Evolutionary conservation across 2,888 invertebrate genomes (phyloP), one percentile per base, ranked within the genome.

Genomic region (Epiperipatus broadwayi): DNA sequence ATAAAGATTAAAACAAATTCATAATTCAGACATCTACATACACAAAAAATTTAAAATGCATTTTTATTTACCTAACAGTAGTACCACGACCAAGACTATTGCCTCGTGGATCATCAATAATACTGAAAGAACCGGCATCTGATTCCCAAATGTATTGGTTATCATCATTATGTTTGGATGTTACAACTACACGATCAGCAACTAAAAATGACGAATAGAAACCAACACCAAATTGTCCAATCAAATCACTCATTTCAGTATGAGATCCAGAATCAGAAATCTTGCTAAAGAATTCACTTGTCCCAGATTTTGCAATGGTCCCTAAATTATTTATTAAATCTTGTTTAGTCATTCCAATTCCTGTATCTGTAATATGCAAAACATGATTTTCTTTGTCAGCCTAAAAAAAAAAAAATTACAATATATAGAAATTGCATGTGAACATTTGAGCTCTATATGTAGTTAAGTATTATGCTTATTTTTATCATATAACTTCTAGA

Each of bases 211-310:
- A 78, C 0, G 95, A 95, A 64, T 97, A 97, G 67, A 97, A 99
- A 43, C 97, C 97, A 48, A 99, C 97, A 57, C 97, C 97, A 65
- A 99, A 99, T 47, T 93, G 91, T 3, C 97, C 97, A 63, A 97
- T 97, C 75, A 97, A 79, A 63, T 97, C 95, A 57, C 78, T 85
- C 65, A 81, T 71, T 56, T 89, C 29, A 34, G 48, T 49, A 3
- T 48, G 46, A 18, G 49, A 51, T 42, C 44, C 35, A 2, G 41
- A 40, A 45, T 78, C 77, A 56, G 80, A 79, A 72, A 91, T 77
- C 64, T 85, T 87, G 39, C 77, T 72, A 46, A 93, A 68, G 64
- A 93, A 93, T 61, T 93, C 91, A 2, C 87, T 85, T 1, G 93
- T 93, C 46, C 91, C 91, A 3, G 91, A 91, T 60, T 89, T 93